Conservation (phyloP, 2,113 vertebrate species). For the Platycercus adscitus region DNA sequence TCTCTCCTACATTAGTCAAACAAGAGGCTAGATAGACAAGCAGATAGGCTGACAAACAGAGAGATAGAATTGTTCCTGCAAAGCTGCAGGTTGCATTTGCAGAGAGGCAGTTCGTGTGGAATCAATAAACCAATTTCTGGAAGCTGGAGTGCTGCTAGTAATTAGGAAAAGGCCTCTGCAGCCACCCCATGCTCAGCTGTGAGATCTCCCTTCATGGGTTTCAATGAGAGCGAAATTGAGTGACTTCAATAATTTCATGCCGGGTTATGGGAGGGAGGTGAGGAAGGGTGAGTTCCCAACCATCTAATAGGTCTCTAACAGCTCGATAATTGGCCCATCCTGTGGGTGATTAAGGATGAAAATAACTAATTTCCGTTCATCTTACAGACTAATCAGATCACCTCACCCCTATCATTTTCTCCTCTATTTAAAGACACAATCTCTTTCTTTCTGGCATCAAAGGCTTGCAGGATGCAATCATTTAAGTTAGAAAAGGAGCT, state of each 20-base stretch:
- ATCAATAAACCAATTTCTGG: conserved; percentile 68
- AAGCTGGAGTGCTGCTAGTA: not conserved
- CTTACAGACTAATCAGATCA: conserved; percentile 73
- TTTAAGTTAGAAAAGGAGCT: conserved; percentile 27
- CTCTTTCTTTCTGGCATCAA: conserved; percentile 34
- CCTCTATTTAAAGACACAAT: conserved; percentile 60
- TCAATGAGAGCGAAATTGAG: conserved; percentile 68
- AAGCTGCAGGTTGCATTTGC: conserved; percentile 19
- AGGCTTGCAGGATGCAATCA: conserved; percentile 46
- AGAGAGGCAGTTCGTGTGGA: conserved; percentile 23
- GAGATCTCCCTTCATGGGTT: conserved; percentile 62
- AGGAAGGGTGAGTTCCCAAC: conserved; percentile 63
- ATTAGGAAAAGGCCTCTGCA: conserved; percentile 49
- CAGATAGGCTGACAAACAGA: conserved; percentile 35
- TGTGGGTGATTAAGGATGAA: conserved; percentile 73
- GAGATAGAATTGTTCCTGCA: conserved; percentile 36
- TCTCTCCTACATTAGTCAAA: conserved; percentile 21
- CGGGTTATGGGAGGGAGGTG: conserved; percentile 57
- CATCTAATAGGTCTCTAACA: conserved; percentile 71
- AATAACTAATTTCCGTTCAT: conserved; percentile 76
- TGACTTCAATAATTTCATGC: conserved; percentile 74
- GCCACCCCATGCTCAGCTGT: conserved; percentile 22
- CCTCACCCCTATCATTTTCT: conserved; percentile 63
- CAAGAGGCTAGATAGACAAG: not conserved
- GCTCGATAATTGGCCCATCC: conserved; percentile 73